phyloP scores from a whole-genome alignment of 2,797 vertebrate genomes.

The Crocodylus rhombifer region DNA sequence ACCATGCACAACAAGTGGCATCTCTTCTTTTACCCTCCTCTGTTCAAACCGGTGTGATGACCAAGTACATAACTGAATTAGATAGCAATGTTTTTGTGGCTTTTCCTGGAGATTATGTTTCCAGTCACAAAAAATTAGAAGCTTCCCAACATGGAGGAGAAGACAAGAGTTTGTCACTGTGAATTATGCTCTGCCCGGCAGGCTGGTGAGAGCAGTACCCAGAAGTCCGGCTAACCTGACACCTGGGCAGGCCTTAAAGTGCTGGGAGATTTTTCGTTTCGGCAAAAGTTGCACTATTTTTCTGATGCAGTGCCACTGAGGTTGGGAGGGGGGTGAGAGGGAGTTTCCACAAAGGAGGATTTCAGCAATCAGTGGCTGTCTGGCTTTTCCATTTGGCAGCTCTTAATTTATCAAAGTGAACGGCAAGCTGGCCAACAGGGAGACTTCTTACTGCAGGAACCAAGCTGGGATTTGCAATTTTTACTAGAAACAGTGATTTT shows the following conservation, averaged over 20 bases:
- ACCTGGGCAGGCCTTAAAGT: not conserved
- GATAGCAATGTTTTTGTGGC: fast-evolving
- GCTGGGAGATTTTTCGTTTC: not conserved
- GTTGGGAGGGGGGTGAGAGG: not conserved
- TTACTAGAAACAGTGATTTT: not conserved
- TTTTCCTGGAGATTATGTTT: constrained; percentile 18
- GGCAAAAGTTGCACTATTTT: not conserved
- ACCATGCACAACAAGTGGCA: not conserved
- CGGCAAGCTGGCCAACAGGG: not conserved
- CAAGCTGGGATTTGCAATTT: not conserved
- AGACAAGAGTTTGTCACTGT: constrained; percentile 1
- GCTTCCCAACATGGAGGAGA: not conserved
- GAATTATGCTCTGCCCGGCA: not conserved
- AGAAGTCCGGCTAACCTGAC: not conserved
- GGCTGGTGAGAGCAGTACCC: not conserved
- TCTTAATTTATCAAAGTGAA: not conserved
- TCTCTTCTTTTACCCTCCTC: not conserved
- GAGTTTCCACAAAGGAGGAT: not conserved
- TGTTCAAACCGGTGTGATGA: not conserved
- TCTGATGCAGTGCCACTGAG: not conserved
- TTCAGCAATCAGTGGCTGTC: not conserved
- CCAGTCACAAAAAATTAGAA: constrained; percentile 4
- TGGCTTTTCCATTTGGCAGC: not conserved
- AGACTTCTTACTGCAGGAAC: not conserved
- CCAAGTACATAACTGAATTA: not conserved